A percentile compares a stretch with the other conserved stretches of the same genome.
These are phyloP conservation scores for Conistra vaccinii DNA, from an alignment of 2,888 invertebrate genomes.

Conservation along the genomic window DNA sequence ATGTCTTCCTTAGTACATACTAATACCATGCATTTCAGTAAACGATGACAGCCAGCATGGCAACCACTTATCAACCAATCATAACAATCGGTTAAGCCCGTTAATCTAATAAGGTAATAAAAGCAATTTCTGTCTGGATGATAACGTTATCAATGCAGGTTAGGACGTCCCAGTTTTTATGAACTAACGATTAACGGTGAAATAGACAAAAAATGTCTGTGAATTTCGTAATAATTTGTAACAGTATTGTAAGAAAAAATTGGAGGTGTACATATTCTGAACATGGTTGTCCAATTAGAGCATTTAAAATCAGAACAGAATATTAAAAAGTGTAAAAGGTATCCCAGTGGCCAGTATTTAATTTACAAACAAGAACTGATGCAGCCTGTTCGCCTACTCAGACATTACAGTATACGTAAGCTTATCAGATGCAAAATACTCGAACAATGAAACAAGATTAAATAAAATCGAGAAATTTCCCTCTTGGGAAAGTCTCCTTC, in stretches of 20 bases:
- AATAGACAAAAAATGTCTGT: not conserved
- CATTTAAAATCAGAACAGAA: not conserved
- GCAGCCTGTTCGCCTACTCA: not conserved
- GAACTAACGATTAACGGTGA: not conserved
- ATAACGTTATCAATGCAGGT: constrained; percentile 39
- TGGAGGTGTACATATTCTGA: not conserved
- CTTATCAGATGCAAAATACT: constrained; percentile 6
- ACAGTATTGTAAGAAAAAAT: not conserved
- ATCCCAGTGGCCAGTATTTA: not conserved
- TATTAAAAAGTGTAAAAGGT: not conserved
- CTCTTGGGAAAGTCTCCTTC: not conserved
- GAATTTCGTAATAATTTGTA: not conserved
- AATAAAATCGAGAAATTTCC: constrained; percentile 24
- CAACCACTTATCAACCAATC: constrained; percentile 11
- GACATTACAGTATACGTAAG: not conserved
- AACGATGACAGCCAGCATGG: constrained; percentile 2
- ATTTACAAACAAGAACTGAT: not conserved
- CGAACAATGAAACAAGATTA: not conserved
- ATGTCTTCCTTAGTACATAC: not conserved
- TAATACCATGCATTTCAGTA: not conserved
- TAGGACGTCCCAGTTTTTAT: not conserved
- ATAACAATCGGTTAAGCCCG: constrained; percentile 7
- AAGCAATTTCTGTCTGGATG: not conserved
- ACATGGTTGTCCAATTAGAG: not conserved
- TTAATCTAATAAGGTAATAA: constrained; percentile 14